These are phyloP conservation scores for Channa maculata DNA, from an alignment of 2,113 vertebrate species.

Conservation along the genomic window DNA sequence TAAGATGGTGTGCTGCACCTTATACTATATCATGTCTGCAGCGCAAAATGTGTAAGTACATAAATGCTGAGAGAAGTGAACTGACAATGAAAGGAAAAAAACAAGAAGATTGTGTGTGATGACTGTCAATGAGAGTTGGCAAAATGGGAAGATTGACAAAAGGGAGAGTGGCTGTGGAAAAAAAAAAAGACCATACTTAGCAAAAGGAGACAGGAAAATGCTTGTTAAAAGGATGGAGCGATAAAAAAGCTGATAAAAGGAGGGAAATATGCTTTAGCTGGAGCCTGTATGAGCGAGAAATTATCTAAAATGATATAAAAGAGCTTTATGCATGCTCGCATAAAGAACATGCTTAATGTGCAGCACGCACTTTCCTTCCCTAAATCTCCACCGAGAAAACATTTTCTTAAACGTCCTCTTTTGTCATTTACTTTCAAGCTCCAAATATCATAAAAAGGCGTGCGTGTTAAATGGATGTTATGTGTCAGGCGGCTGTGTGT, in stretches of 20 bases:
- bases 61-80: constrained; percentile 15
- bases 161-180: constrained; percentile 40
- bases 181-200: constrained; percentile 53
- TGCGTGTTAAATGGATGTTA: constrained; percentile 49
- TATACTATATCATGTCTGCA: constrained; percentile 28
- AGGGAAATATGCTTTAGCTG: constrained; percentile 59
- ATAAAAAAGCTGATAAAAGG: constrained; percentile 71
- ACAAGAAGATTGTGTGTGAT: constrained; percentile 21
- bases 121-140: constrained; percentile 49
- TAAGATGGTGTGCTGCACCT: constrained; percentile 28
- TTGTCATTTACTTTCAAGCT: constrained; percentile 48
- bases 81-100: constrained; percentile 35
- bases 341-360: constrained; percentile 63
- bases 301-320: constrained; percentile 73
- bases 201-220: constrained; percentile 60
- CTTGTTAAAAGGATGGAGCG: constrained; percentile 62
- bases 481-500: neutral
- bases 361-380: constrained; percentile 21
- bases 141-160: constrained; percentile 62
- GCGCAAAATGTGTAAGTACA: constrained; percentile 36
- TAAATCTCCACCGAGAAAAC: constrained; percentile 36
- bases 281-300: constrained; percentile 54
- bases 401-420: constrained; percentile 43
- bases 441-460: constrained; percentile 60
- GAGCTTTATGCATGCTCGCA: constrained; percentile 46